Base-by-base conservation (phyloP, 2,888 invertebrate genomes). In the Dichetophora obliterata region DNA sequence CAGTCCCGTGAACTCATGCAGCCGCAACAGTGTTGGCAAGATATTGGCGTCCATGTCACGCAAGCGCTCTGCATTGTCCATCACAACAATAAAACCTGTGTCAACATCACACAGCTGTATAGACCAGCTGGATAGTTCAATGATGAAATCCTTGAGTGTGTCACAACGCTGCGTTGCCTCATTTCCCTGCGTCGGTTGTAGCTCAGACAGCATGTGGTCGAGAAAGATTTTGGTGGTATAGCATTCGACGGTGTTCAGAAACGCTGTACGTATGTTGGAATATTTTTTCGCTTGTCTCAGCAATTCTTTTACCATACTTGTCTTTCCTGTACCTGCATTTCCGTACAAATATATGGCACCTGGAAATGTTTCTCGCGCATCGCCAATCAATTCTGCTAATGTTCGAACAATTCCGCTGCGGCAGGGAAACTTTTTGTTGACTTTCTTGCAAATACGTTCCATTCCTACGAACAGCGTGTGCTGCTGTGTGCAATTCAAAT, bases 251-350 rank as follows among this genome's bases (percentile, higher is more conserved):
- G 96, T 94, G 90, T 96, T 95, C 37, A 97, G 90, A 54, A 92
- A 86, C 1, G 80, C 86, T 5, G 77, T 71, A 24, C 82, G 79
- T 43, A 93, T 92, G 11, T 71, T 72, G 79, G 93, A 92, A 54
- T 90, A 85, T 57, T 90, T 85, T n/a, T 95, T 87, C 11, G 94
- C 91, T 71, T 91, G 86, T 54, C 90, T 85, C 4, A 97, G 87
- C 14, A 95, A 88, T 11, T 91, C 90, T 73, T 91, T 91, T 5
- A 94, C 87, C 76, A 96, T 91, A 22, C 93, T 88, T n/a, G 94
- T 92, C 91, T 97, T 97, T 37, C 96, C 97, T 27, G 95, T 95
- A 11, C 95, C 94, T 81, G 95, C 93, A 86, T 94, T 94, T n/a
- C 97, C 97, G 87, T 93, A 94, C 74, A 96, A 83, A 90, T 95